Conservation (phyloP, 2,888 invertebrate genomes). For the Marasmarcha lunaedactyla region DNA sequence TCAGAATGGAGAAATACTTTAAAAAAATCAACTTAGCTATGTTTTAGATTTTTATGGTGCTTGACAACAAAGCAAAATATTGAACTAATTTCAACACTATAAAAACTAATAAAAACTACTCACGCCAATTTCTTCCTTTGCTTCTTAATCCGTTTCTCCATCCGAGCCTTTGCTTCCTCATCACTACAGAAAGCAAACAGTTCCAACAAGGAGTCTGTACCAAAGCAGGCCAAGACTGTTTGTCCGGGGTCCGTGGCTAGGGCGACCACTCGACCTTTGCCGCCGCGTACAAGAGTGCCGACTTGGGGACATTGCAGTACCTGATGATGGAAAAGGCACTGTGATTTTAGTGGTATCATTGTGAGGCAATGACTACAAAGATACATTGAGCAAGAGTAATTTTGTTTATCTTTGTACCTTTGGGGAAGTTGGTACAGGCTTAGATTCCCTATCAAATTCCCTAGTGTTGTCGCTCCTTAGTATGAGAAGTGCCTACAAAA, state of each 20-base stretch:
- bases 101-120: conserved; percentile 20
- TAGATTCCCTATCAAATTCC: no score
- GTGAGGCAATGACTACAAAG: no score
- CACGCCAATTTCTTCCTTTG: conserved; percentile 71
- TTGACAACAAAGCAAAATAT: no score
- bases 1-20: no score
- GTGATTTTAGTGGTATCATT: background rate
- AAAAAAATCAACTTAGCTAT: no score
- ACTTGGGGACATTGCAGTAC: conserved; percentile 79
- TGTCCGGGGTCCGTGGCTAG: conserved; percentile 80
- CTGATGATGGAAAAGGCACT: conserved; percentile 24
- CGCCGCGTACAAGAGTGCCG: conserved; percentile 83
- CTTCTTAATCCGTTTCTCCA: conserved; percentile 84
- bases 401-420: no score
- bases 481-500: no score
- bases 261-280: conserved; percentile 83
- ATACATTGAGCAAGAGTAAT: no score
- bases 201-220: conserved; percentile 85
- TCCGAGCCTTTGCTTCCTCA: conserved; percentile 77
- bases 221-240: conserved; percentile 83
- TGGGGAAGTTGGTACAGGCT: no score
- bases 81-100: no score
- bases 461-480: no score
- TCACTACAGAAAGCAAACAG: conserved; percentile 83
- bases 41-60: no score